Percentiles rank a stretch among this genome's conserved stretches.
These are phyloP conservation scores for Notoglanidium macrostoma DNA, from an alignment of 2,797 vertebrate species.

Conservation along the genomic window DNA sequence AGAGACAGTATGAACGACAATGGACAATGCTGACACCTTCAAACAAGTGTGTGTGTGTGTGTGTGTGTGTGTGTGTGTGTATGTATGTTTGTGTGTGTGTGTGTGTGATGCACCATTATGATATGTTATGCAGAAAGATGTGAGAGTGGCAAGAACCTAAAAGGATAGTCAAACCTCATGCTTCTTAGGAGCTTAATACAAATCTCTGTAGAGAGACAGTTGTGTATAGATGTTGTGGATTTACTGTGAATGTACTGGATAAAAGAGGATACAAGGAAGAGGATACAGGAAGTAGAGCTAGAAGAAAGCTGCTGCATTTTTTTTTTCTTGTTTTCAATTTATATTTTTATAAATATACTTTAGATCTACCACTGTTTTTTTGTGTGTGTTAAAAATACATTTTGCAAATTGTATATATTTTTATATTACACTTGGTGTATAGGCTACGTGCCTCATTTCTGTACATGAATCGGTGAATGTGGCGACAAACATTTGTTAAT, in stretches of 20 bases:
- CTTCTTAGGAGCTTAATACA: background rate
- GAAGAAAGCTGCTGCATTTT: background rate
- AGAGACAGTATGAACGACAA: constrained; percentile 28
- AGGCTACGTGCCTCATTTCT: background rate
- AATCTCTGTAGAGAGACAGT: background rate
- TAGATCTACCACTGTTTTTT: background rate
- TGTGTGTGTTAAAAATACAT: background rate
- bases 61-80: constrained; percentile 13
- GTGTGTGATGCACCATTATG: background rate
- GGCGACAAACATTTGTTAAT: background rate
- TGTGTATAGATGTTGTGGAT: background rate
- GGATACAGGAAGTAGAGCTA: background rate
- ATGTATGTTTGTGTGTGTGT: constrained; percentile 18
- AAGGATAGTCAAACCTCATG: background rate
- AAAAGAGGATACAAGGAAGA: background rate
- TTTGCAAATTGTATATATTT: background rate
- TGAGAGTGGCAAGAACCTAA: background rate
- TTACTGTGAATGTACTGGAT: background rate
- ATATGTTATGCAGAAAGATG: background rate
- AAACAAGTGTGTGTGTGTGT: constrained; percentile 25
- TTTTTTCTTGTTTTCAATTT: background rate
- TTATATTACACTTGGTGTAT: background rate
- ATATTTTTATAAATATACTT: background rate
- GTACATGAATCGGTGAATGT: background rate
- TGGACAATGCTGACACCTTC: constrained; percentile 45